A percentile compares a stretch with the other conserved stretches of the same genome.
Conservation (phyloP, 1,140 invertebrate genomes). For the Pomacea maculata region DNA sequence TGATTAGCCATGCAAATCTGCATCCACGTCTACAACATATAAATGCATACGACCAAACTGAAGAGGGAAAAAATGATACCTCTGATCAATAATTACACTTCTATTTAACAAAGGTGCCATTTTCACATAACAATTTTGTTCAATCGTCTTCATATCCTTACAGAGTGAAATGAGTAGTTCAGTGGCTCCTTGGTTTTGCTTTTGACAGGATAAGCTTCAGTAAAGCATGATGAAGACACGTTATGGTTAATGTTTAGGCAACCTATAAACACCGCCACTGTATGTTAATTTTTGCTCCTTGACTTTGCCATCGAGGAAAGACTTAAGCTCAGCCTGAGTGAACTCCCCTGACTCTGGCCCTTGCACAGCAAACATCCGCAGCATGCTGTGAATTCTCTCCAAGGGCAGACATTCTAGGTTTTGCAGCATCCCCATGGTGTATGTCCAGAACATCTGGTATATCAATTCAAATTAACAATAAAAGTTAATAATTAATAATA, state of each 20-base stretch:
- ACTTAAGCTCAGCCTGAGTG: conserved; percentile 84
- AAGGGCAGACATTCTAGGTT: conserved; percentile 92
- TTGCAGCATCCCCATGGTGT: conserved; percentile 95
- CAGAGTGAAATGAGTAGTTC: too few species aligned
- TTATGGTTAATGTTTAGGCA: conserved; percentile 68
- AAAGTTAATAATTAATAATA: too few species aligned
- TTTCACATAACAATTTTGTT: too few species aligned
- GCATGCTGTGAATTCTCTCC: conserved; percentile 95
- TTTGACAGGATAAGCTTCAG: neutral
- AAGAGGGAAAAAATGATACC: too few species aligned
- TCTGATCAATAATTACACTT: too few species aligned
- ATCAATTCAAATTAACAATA: conserved; percentile 11
- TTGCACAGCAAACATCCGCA: conserved; percentile 88
- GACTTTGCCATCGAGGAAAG: conserved; percentile 94
- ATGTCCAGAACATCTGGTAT: conserved; percentile 78
- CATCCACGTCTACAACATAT: too few species aligned
- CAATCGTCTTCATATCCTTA: too few species aligned
- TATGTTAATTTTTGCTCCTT: conserved; percentile 86
- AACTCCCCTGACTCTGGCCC: conserved; percentile 87
- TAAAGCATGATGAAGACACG: neutral
- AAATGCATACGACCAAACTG: too few species aligned
- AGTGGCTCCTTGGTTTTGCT: too few species aligned
- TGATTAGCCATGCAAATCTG: too few species aligned
- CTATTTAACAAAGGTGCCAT: too few species aligned
- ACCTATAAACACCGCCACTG: conserved; percentile 85